Base-by-base conservation (phyloP, 2,113 vertebrate genomes). In the Lasiurus cinereus region DNA sequence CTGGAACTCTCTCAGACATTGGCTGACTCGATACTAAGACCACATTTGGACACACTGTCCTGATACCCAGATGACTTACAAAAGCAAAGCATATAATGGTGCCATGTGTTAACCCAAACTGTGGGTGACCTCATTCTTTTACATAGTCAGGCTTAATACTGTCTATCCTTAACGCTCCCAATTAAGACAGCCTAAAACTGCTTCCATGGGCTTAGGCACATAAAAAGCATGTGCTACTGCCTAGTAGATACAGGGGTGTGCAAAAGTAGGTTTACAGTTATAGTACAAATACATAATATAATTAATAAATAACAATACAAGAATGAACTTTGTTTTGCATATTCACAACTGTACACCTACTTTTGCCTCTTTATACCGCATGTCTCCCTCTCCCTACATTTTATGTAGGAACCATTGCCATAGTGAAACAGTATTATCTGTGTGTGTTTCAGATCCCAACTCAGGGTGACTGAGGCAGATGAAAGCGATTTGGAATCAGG, bases 331-430 rank as follows among this genome's bases (percentile, higher is more conserved):
- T 18, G 64, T 67, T n/a, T n/a, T 2, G 2, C 14, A 31, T n/a
- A 67, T 7, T 67, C 64, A n/a, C 14, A n/a, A 67, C 64, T 67
- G 29, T 67, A 67, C n/a, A n/a, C 2, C 15, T 16, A 3, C 64
- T 16, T n/a, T 67, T 67, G 31, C 64, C 64, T 14, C 29, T 2
- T n/a, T 16, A n/a, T 4, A 2, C 10, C 2, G 48, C 18, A 3
- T 31, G 13, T 29, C 7, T 48, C 8, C 15, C 46, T 22, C 3
- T 3, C 13, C 13, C 8, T 59, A 0, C 6, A 16, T 19, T 50
- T 43, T 43, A 52, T 29, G 0, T 52, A 48, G 59, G 22, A 54
- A 29, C 48, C 56, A 13, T 64, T 33, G 9, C 27, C 22, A 3
- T 0, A 29, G 10, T 12, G 50, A 88, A 69, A 46, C 16, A 50